Conservation (phyloP, 2,113 vertebrate genomes). For the Pitta sordida region DNA sequence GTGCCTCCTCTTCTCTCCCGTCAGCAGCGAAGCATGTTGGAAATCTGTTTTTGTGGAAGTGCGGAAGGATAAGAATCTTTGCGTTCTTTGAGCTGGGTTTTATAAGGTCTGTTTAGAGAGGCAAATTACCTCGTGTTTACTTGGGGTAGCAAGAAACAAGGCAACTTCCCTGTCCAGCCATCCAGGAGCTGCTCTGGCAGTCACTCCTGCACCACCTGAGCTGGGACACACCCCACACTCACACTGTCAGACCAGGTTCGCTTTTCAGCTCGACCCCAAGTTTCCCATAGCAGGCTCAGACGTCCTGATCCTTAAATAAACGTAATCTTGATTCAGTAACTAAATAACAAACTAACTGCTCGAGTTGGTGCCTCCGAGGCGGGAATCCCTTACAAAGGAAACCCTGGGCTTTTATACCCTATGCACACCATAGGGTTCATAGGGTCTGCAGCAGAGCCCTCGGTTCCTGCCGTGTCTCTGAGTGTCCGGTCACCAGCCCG, state of each 20-base stretch:
- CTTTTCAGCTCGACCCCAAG: too few species aligned
- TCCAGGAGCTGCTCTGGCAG: not conserved
- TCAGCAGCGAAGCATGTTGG: not conserved
- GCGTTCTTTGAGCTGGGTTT: not conserved
- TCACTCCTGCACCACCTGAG: not conserved
- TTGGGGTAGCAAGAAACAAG: not conserved
- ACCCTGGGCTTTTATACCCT: not conserved
- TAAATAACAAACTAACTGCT: not conserved
- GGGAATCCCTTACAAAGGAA: not conserved
- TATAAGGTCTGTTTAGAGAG: not conserved
- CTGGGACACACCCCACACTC: not conserved
- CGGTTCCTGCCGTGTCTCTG: not conserved
- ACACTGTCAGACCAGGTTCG: not conserved
- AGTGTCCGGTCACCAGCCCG: not conserved
- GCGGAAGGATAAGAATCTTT: not conserved
- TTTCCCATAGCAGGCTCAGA: not conserved
- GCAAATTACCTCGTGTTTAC: not conserved
- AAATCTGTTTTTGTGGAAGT: not conserved
- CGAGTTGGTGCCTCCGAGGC: accelerated
- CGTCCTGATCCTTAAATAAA: not conserved
- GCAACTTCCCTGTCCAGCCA: not conserved
- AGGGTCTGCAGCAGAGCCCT: too few species aligned
- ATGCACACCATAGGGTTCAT: too few species aligned
- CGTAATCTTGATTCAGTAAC: not conserved
- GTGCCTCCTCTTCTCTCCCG: not conserved